Base-by-base conservation (phyloP, 1,140 invertebrate genomes). In the Leptinotarsa defecta region DNA sequence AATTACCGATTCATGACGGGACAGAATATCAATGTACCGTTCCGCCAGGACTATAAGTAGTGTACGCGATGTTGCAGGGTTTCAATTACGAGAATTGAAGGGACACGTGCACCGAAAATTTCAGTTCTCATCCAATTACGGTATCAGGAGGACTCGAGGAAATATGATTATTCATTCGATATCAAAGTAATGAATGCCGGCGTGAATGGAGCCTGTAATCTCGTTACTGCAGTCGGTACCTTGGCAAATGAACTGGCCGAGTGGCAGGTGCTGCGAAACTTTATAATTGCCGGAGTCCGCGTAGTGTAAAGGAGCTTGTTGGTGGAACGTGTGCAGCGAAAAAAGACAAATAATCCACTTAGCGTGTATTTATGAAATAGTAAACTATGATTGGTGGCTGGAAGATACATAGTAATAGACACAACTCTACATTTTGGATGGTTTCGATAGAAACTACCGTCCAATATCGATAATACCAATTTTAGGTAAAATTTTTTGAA, bases 81-180 rank as follows among this genome's bases (percentile, higher is more conserved):
- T 17, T 57, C 52, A 57, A 57, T 57, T 57, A 57, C 17, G 52
- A 13, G n/a, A 57, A 57, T 57, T 57, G 52, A 17, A 57, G 52
- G n/a, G 52, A 57, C 52, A 57, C 52, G 52, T 57, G 17, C 52
- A 57, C 4, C 52, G 52, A 57, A 57, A 57, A 17, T 57, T n/a
- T 57, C 52, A 43, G 52, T 17, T 4, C n/a, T 57, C n/a, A 57
- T 57, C 17, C 52, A 57, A 57, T 57, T 57, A 57, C 5, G 52
- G 17, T 57, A 57, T 57, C 52, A 57, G 15, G n/a, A 19, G 52
- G 52, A n/a, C 52, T 57, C 3, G 15, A 3, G 52, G 52, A n/a
- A 57, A 57, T 57, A 57, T 57, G 52, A 57, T 57, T 57, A 57
- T 57, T 57, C 52, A 57, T 57, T 57, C 13, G 52, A 57, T 57